These are phyloP conservation scores for Rhingia rostrata DNA, from an alignment of 2,888 invertebrate genomes.

Conservation along the genomic window DNA sequence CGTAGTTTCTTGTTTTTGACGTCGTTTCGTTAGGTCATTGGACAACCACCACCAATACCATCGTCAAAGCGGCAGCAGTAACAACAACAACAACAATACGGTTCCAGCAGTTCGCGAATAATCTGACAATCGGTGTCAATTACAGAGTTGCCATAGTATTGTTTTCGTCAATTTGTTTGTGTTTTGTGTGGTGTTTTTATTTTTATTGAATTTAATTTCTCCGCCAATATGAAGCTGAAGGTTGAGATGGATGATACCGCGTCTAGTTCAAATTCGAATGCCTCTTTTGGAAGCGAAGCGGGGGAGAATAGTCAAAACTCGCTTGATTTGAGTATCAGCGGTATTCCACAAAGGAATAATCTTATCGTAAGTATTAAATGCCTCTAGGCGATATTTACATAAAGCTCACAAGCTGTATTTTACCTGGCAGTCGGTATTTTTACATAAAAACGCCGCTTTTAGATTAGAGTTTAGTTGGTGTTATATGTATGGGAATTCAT, in stretches of 20 bases:
- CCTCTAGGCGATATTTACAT: background rate
- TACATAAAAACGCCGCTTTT: too few relatives aligned
- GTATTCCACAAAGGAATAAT: conserved; percentile 65
- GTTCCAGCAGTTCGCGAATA: conserved; percentile 60
- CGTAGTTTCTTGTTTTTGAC: conserved; percentile 62
- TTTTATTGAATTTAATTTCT: conserved; percentile 15
- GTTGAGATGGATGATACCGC: conserved; percentile 63
- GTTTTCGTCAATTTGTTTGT: conserved; percentile 6
- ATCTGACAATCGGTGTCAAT: conserved; percentile 61
- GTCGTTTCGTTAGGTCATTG: conserved; percentile 65
- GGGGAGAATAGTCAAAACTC: conserved; percentile 70
- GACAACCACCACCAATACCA: conserved; percentile 37
- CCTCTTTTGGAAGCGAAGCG: conserved; percentile 52
- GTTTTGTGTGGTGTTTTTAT: background rate
- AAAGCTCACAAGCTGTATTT: too few relatives aligned
- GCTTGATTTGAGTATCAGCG: conserved; percentile 48
- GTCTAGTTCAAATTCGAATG: conserved; percentile 65
- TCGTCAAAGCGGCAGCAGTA: conserved; percentile 12
- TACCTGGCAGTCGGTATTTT: too few relatives aligned
- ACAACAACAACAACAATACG: conserved; percentile 32
- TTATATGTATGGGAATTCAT: too few relatives aligned
- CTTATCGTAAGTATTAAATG: conserved; percentile 68
- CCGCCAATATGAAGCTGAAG: conserved; percentile 65
- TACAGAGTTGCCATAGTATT: conserved; percentile 53
- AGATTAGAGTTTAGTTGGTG: too few relatives aligned